A percentile compares a stretch with the other conserved stretches of the same genome.
Conservation (phyloP, 2,797 vertebrate genomes). For the Schizothorax lantsangensis region DNA sequence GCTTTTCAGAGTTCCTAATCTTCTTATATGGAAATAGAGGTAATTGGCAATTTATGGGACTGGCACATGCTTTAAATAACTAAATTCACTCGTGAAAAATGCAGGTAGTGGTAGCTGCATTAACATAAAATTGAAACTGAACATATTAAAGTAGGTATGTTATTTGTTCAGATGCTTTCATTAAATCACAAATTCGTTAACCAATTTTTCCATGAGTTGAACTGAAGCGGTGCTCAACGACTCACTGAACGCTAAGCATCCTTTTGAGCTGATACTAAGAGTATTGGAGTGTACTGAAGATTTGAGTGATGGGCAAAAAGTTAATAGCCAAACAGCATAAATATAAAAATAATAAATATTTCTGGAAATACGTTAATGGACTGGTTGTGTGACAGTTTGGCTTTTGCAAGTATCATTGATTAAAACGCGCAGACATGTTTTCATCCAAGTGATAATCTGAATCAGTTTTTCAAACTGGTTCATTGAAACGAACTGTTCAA, state of each 20-base stretch:
- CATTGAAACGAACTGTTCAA: not conserved
- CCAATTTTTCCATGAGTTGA: not conserved
- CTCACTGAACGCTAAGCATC: not conserved
- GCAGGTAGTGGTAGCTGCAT: not conserved
- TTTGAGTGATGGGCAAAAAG: not conserved
- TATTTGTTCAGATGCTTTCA: not conserved
- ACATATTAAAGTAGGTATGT: not conserved
- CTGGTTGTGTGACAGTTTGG: not conserved
- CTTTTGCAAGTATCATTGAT: not conserved
- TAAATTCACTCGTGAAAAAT: not conserved
- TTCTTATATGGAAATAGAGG: not conserved
- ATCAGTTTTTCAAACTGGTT: not conserved
- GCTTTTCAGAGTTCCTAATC: conserved; percentile 1
- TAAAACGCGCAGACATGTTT: not conserved
- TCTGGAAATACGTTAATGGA: not conserved
- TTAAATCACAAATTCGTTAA: not conserved
- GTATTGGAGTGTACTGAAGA: not conserved
- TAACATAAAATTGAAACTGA: not conserved
- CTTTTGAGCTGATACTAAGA: conserved; percentile 1
- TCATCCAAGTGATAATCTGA: not conserved
- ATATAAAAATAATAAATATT: not conserved
- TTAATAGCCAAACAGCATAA: conserved; percentile 1
- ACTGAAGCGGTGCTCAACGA: not conserved
- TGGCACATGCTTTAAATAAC: not conserved
- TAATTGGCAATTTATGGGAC: conserved; percentile 1